Conservation (phyloP, 2,888 invertebrate species). For the Fragum sueziense region DNA sequence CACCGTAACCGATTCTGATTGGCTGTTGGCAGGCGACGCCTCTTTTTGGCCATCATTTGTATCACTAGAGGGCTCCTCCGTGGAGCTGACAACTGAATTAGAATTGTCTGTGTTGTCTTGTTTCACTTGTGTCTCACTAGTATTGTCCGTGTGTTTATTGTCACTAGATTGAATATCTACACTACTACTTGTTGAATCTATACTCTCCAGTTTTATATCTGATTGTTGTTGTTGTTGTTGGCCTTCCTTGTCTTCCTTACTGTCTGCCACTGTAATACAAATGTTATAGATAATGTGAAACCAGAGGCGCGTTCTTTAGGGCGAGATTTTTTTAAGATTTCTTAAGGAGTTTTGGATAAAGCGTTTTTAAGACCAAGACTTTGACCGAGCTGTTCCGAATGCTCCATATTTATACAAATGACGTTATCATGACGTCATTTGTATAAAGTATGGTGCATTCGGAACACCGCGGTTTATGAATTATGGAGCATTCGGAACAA, state of each 20-base stretch:
- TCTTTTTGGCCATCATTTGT: conserved; percentile 7
- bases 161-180: conserved; percentile 19
- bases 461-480: no score
- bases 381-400: no score
- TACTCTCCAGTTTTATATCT: conserved; percentile 57
- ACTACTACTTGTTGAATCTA: conserved; percentile 41
- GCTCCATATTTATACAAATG: no score
- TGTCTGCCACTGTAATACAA: conserved; percentile 46
- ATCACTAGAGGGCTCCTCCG: conserved; percentile 3
- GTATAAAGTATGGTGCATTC: no score
- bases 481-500: no score
- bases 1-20: conserved; percentile 6
- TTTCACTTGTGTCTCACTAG: conserved; percentile 20
- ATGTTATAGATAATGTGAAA: no score
- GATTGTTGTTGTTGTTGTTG: conserved; percentile 12
- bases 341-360: no score
- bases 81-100: conserved; percentile 3
- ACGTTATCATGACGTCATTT: no score
- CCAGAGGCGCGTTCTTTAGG: no score
- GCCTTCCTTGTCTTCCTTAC: conserved; percentile 32
- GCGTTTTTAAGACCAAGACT: no score
- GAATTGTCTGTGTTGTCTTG: conserved; percentile 4
- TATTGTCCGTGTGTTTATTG: background rate
- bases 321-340: no score
- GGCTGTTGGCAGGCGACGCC: background rate